Evolutionary conservation across 2,797 vertebrate genomes (phyloP).

Genomic region (Carduelis carduelis): DNA sequence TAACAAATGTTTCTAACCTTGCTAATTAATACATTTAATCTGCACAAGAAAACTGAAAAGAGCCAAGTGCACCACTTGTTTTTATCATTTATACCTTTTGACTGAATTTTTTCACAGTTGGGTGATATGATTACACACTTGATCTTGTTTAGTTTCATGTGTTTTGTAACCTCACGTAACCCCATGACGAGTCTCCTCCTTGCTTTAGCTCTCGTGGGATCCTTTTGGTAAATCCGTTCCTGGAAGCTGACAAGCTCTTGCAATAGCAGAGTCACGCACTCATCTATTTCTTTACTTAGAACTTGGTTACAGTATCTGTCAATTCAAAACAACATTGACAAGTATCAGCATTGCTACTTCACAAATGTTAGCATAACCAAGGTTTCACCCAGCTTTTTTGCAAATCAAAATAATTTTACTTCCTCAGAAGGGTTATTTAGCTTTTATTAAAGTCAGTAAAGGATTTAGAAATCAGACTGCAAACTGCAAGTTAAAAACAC

Average conservation of each 20-base stretch:
- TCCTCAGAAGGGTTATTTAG: not conserved
- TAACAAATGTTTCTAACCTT: not conserved
- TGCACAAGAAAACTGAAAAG: not conserved
- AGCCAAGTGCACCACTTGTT: not conserved
- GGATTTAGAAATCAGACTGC: not conserved
- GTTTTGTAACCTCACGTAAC: conserved; percentile 96
- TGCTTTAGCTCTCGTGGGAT: conserved; percentile 93
- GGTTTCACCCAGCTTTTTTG: not conserved
- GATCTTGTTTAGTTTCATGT: conserved; percentile 96
- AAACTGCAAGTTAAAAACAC: not conserved
- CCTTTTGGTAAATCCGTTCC: conserved; percentile 94
- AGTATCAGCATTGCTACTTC: not conserved
- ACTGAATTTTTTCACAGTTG: conserved; percentile 99
- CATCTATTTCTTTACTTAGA: conserved; percentile 97
- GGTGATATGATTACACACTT: conserved; percentile 98
- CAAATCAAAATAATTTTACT: not conserved
- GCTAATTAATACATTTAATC: not conserved
- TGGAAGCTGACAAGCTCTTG: conserved; percentile 98
- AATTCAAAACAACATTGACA: not conserved
- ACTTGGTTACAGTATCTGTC: conserved; percentile 98
- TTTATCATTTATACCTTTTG: conserved; percentile 83
- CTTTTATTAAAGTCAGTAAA: not conserved
- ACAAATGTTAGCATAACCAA: not conserved
- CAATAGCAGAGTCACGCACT: conserved; percentile 92
- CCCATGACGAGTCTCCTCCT: conserved; percentile 97